A percentile compares a stretch with the other conserved stretches of the same genome.
Conservation (phyloP, 2,797 vertebrate species). For the Phoebastria nigripes region DNA sequence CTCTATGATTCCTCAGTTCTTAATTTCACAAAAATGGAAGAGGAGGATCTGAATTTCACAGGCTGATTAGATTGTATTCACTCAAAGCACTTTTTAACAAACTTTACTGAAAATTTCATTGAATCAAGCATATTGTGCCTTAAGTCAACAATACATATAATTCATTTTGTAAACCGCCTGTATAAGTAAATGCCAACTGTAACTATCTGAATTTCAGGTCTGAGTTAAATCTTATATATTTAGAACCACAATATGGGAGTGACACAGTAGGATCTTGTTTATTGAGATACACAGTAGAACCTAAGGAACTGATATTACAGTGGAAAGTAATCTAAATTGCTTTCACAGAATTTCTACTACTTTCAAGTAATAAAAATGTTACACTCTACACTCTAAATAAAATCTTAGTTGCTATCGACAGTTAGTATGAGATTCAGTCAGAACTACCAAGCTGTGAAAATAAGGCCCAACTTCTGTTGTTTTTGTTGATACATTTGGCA, state of each 20-base stretch:
- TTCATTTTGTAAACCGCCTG: conserved; percentile 66
- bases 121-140: conserved; percentile 45
- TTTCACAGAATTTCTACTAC: conserved; percentile 73
- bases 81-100: not conserved
- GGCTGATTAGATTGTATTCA: not conserved
- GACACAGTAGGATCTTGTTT: conserved; percentile 59
- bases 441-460: conserved; percentile 73
- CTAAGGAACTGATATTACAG: conserved; percentile 62
- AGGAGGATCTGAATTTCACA: not conserved
- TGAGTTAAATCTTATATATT: conserved; percentile 51
- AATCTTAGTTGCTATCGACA: conserved; percentile 76
- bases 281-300: conserved; percentile 74
- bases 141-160: conserved; percentile 49
- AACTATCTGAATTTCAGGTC: conserved; percentile 55
- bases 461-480: conserved; percentile 73
- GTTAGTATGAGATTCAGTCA: conserved; percentile 74
- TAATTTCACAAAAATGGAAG: not conserved
- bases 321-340: conserved; percentile 76
- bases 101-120: not conserved
- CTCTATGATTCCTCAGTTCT: not conserved
- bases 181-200: conserved; percentile 61
- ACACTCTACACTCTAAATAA: conserved; percentile 74
- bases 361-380: conserved; percentile 79
- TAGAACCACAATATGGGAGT: conserved; percentile 49
- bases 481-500: conserved; percentile 78